Base-by-base conservation (phyloP, 2,888 invertebrate genomes). In the Philereme vetulata region DNA sequence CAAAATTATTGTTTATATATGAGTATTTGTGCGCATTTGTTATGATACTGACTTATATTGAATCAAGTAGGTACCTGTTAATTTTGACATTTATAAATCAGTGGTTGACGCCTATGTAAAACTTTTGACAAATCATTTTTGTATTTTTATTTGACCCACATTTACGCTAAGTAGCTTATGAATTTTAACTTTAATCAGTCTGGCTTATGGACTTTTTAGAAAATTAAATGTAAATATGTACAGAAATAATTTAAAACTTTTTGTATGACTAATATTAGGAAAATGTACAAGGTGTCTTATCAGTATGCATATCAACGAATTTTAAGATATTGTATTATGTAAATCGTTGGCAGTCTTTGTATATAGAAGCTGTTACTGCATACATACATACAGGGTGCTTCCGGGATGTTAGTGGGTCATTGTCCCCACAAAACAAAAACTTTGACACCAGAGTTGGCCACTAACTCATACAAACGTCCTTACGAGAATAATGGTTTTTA, bases 261-360 rank as follows among this genome's bases (percentile, higher is more conserved):
- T 88, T 88, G 74, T 87, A 88, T 86, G 78, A 78, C 77, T 82
- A 85, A 82, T 78, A 72, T 77, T 85, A 85, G 84, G 85, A 64
- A 78, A 86, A 82, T 86, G 80, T 90, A 88, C 91, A 90, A 89
- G 89, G 91, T 91, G 91, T 91, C 91, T 91, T 91, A 90, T 81
- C 84, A 88, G 86, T 88, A 91, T 91, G 91, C 91, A 91, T 91
- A 91, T 91, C 91, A 91, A 90, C 90, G 88, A 91, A 89, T 82
- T 82, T 82, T 88, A 87, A 84, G 80, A 81, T 76, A 65, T 65
- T 61, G 51, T 66, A 51, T 61, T 62, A 43, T 68, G 58, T 67
- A 64, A 57, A 62, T 60, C 65, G 64, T 68, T 68, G 66, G 64
- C 62, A 55, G 54, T 65, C 56, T 36, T 56, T 61, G 21, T 60